Evolutionary conservation across 2,797 vertebrate genomes (phyloP), one percentile per base, ranked within the genome.

Genomic region (Meriones psammophilus): DNA sequence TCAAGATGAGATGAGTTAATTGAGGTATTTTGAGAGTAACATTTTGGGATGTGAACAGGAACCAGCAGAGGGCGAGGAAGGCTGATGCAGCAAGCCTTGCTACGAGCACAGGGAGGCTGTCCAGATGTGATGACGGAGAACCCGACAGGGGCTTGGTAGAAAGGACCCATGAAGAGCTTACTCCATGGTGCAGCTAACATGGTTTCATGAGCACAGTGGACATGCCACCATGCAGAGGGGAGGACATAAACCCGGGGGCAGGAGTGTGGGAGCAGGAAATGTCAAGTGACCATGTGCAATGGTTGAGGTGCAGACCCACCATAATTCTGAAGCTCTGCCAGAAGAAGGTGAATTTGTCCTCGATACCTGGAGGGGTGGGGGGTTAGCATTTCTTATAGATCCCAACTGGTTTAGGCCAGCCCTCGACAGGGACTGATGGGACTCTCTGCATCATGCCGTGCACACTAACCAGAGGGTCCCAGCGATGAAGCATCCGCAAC

Each of bases 21-120:
- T 14, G 42, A 22, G 46, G 42, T 69, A 50, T 76, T 66, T 84
- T 28, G 10, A 28, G 30, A 77, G 62, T 58, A 60, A 15, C 20
- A 6, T 4, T 9, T 73, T 54, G 5, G 86, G 9, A 33, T 24
- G 71, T 46, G 71, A n/a, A 3, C 4, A 5, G 20, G 28, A 92
- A 39, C 8, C 17, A 7, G 8, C 28, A 0, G 1, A 22, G 2
- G 46, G 7, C 0, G 4, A 56, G 24, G 39, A 78, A 28, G 33
- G 50, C 7, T 8, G 62, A 5, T 6, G 17, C 18, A 22, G 8
- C 6, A 17, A 33, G 24, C 20, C 0, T 10, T 62, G 20, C 1
- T 15, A 0, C 10, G 54, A 76, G 36, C 20, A 28, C 2, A 22
- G 0, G 3, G 36, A 26, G 30, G 36, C 54, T n/a, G 6, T 12